Evolutionary conservation across 2,888 invertebrate genomes (phyloP).

Genomic region (Saturnia japonica): DNA sequence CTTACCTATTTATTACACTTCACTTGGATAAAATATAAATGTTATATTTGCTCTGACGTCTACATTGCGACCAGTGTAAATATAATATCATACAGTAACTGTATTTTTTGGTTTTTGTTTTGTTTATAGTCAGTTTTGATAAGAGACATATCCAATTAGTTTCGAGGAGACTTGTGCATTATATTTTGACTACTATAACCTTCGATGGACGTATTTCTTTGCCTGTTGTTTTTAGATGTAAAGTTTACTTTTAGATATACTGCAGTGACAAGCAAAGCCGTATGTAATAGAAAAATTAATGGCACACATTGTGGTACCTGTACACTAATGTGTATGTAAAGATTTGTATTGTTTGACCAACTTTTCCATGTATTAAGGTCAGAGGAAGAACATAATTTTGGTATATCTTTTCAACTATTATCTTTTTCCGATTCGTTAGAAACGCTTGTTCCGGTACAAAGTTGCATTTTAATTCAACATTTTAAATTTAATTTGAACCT

Average conservation of each 20-base stretch:
- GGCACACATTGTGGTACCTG: background rate
- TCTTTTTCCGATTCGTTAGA: constrained; percentile 73
- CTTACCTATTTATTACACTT: no score
- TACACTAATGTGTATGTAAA: background rate
- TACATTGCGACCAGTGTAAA: no score
- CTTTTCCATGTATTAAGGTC: constrained; percentile 67
- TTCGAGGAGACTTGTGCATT: background rate
- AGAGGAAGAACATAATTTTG: constrained; percentile 71
- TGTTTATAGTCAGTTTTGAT: background rate
- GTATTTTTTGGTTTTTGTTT: no score
- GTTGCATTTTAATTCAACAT: constrained; percentile 20
- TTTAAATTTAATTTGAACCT: constrained; percentile 6
- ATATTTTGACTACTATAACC: background rate
- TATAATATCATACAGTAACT: background rate
- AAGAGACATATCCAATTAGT: background rate
- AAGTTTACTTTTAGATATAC: background rate
- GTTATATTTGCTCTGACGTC: background rate
- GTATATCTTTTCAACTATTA: constrained; percentile 70
- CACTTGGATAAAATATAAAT: background rate
- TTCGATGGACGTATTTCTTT: background rate
- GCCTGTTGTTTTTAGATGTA: background rate
- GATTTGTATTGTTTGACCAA: constrained; percentile 43
- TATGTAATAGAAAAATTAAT: background rate
- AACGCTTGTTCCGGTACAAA: constrained; percentile 64
- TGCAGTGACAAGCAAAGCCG: background rate